Evolutionary conservation across 2,797 vertebrate species (phyloP).

Genomic region (Coreius guichenoti): DNA sequence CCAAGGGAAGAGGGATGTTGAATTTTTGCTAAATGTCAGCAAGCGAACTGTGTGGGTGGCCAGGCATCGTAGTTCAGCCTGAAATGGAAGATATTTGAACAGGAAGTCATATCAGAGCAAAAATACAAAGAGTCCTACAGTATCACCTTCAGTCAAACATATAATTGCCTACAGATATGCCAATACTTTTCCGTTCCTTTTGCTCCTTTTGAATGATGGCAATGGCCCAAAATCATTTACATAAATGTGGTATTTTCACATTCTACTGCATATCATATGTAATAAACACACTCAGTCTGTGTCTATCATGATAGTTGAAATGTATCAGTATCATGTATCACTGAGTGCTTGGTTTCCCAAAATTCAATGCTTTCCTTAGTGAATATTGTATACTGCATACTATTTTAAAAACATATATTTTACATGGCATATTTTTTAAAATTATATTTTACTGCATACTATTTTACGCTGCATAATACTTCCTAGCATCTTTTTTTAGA

Average conservation of each 20-base stretch:
- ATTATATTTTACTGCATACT: no score
- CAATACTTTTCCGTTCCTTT: neutral
- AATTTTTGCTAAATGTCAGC: conserved; percentile 26
- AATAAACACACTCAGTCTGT: neutral
- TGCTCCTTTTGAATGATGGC: neutral
- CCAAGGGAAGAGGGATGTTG: neutral
- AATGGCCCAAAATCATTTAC: neutral
- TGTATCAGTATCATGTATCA: neutral
- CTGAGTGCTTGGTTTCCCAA: neutral
- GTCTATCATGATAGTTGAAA: neutral
- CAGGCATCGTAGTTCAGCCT: conserved; percentile 1
- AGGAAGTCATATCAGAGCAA: conserved; percentile 4
- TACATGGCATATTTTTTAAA: no score
- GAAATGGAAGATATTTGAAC: neutral
- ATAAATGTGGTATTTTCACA: neutral
- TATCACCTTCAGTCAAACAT: neutral
- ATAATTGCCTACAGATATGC: conserved; percentile 12
- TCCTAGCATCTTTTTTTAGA: no score
- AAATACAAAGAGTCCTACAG: conserved; percentile 9
- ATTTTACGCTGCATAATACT: no score
- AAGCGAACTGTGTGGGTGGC: conserved; percentile 16
- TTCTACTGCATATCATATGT: neutral
- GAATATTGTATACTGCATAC: neutral
- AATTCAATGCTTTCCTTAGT: neutral
- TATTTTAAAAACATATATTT: neutral